Evolutionary conservation across 2,888 invertebrate species (phyloP), one percentile per base, ranked within the genome.

Genomic region (Sarcophaga carnaria): DNA sequence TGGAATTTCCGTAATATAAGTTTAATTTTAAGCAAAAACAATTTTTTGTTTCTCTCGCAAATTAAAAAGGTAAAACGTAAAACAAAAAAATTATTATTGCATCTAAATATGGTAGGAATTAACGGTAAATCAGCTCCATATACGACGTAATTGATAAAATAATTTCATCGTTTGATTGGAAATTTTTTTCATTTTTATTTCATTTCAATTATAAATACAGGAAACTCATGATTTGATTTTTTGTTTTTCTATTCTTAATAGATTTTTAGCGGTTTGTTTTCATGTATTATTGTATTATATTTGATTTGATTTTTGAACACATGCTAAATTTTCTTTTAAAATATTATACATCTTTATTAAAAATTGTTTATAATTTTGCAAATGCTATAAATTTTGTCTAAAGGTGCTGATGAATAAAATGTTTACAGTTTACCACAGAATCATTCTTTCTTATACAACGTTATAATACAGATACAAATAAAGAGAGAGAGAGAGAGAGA

Each of bases 201-300:
- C 74, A 1, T 78, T 64, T 10, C 20, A 25, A 25, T 67, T 14
- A 4, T 37, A 60, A 80, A 87, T 37, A 75, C 86, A 78, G 86
- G 86, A 87, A 87, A 62, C 70, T 66, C 75, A 81, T 63, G 37
- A 70, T 49, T 78, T 66, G 60, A 5, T 75, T 37, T 0, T 37
- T 37, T 37, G 12, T 25, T 22, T 20, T 76, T 10, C 2, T 37
- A 37, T 37, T 37, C 10, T 37, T 37, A 37, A 37, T 37, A 37
- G 2, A 37, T 37, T 37, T 37, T 37, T 37, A 37, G 37, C 37
- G 37, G 6, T 37, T 37, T 37, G 37, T 37, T 37, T 37, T 37
- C 37, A 37, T 37, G 37, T 37, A 37, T 37, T 37, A 37, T 37
- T 37, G 37, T 45, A n/a, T 12, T 66, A 37, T 63, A 63, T 20